Evolutionary conservation across 2,888 invertebrate genomes (phyloP).

Genomic region (Timandra comae): DNA sequence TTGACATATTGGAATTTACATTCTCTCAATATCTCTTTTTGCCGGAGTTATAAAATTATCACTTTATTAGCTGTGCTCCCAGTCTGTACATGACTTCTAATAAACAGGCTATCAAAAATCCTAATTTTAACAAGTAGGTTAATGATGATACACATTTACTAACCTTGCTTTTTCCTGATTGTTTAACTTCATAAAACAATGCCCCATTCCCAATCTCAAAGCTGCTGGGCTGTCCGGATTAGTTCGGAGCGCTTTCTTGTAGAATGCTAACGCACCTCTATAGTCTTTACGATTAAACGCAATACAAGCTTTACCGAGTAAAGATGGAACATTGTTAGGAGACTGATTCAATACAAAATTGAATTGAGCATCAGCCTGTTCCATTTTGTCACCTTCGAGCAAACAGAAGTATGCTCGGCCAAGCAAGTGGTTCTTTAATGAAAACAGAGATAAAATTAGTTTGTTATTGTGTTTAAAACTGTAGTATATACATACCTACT

Average conservation of each 20-base stretch:
- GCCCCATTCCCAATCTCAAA: slow-evolving; percentile 97
- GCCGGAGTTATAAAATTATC: no score
- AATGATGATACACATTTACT: no score
- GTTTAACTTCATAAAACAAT: slow-evolving; percentile 97
- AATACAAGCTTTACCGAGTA: slow-evolving; percentile 99
- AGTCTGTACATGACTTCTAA: no score
- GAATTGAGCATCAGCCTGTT: slow-evolving; percentile 99
- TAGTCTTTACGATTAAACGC: slow-evolving; percentile 98
- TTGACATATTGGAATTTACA: no score
- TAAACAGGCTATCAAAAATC: no score
- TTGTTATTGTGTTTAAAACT: no score
- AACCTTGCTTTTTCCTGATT: slow-evolving; percentile 97
- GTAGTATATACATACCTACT: no score
- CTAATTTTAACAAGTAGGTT: no score
- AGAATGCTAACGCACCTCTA: slow-evolving; percentile 95
- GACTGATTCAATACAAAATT: slow-evolving; percentile 98
- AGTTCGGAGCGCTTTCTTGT: slow-evolving; percentile 96
- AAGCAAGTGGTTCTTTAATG: slow-evolving; percentile 91
- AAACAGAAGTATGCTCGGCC: slow-evolving; percentile 99
- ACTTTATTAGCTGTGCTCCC: no score
- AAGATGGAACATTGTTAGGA: slow-evolving; percentile 96
- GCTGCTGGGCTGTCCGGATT: slow-evolving; percentile 98
- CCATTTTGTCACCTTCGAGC: slow-evolving; percentile 99
- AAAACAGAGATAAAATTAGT: no score
- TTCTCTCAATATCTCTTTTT: no score